These are phyloP conservation scores for Lepus townsendii DNA, from an alignment of 2,797 vertebrate species.

Conservation along the genomic window DNA sequence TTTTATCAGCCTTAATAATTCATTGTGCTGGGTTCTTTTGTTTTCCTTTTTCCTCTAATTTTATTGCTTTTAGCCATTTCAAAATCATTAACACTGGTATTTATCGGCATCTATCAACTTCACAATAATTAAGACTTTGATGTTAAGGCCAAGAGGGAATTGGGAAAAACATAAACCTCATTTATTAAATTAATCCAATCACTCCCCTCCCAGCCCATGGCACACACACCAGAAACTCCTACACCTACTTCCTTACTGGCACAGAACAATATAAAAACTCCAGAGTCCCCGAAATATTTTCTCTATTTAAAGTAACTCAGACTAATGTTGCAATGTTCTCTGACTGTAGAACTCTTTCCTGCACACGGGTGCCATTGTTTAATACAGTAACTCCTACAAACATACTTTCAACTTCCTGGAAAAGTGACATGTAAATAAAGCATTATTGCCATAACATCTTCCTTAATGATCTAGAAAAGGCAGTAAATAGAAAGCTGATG, in stretches of 20 bases:
- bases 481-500: constrained; percentile 76
- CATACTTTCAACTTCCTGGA: constrained; percentile 59
- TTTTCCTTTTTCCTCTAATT: constrained; percentile 7
- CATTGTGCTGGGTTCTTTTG: constrained; percentile 51
- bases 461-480: constrained; percentile 78
- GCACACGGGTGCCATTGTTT: constrained; percentile 49
- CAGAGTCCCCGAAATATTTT: neutral
- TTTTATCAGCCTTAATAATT: neutral
- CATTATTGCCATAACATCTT: constrained; percentile 77
- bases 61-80: constrained; percentile 24
- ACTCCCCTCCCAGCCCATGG: neutral
- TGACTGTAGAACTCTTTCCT: constrained; percentile 38
- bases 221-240: neutral
- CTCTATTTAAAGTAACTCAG: constrained; percentile 33
- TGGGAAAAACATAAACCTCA: constrained; percentile 35
- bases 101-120: neutral
- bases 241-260: neutral
- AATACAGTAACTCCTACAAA: constrained; percentile 71
- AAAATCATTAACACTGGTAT: neutral
- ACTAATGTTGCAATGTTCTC: constrained; percentile 26
- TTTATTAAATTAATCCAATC: constrained; percentile 11
- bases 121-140: constrained; percentile 15
- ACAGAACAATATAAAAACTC: neutral
- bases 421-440: constrained; percentile 79
- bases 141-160: neutral